Evolutionary conservation across 2,797 vertebrate genomes (phyloP).

Genomic region (Lagocephalus sceleratus): DNA sequence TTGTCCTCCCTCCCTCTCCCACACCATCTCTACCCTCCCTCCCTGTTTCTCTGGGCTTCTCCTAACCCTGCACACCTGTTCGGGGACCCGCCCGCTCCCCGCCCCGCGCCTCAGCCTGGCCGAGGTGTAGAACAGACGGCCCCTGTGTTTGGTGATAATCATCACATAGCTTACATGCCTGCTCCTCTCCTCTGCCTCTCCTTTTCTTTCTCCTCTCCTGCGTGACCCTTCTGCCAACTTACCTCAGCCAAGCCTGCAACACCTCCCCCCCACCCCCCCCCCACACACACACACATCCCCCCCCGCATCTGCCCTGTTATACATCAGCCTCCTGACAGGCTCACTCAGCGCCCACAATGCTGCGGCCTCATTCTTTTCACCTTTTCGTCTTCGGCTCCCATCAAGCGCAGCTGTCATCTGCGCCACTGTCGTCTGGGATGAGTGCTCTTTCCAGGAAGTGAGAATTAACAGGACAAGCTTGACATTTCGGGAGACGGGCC

Average conservation of each 20-base stretch:
- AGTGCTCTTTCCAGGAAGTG: conserved; percentile 20
- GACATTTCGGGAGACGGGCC: background rate
- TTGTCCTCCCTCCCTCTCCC: conserved; percentile 32
- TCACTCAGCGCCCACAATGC: conserved; percentile 56
- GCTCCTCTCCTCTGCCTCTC: conserved; percentile 39
- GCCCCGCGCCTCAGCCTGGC: conserved; percentile 52
- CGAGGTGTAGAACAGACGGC: conserved; percentile 70
- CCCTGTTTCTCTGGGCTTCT: conserved; percentile 6
- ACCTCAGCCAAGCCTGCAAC: conserved; percentile 46
- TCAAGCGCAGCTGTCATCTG: conserved; percentile 46
- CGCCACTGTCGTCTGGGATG: conserved; percentile 21
- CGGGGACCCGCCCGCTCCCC: conserved; percentile 42
- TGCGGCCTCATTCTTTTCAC: conserved; percentile 48
- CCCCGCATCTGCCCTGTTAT: conserved; percentile 62
- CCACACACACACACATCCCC: conserved; percentile 3
- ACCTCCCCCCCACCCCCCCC: conserved; percentile 3
- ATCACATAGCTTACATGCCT: conserved; percentile 78
- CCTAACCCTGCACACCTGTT: conserved; percentile 74
- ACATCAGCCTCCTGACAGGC: conserved; percentile 68
- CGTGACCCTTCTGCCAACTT: conserved; percentile 51
- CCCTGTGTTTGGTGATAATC: conserved; percentile 76
- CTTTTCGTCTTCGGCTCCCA: conserved; percentile 41
- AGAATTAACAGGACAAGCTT: conserved; percentile 5
- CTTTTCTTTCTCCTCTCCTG: conserved; percentile 38
- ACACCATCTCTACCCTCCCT: conserved; percentile 14